A percentile compares a stretch with the other conserved stretches of the same genome.
phyloP scores from a whole-genome alignment of 2,797 vertebrate species.

The Remorina albescens region DNA sequence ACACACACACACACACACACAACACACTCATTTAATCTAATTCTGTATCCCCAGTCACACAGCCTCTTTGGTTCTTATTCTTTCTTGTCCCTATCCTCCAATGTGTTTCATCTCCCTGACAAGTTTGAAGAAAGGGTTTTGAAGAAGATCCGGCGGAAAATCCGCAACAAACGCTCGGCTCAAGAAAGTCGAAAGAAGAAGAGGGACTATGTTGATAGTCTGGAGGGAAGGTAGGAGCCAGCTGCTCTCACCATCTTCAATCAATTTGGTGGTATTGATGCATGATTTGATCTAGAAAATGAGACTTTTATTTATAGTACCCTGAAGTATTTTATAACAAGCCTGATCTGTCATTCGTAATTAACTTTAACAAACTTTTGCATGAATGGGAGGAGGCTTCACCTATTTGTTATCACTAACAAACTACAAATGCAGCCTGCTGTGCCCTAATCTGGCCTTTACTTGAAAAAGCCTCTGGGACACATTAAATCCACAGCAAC shows the following conservation, averaged over 20 bases:
- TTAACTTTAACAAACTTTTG: not conserved
- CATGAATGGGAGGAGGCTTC: not conserved
- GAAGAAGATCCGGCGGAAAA: slow-evolving; percentile 97
- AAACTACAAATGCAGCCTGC: not conserved
- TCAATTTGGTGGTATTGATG: slow-evolving; percentile 8
- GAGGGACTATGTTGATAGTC: slow-evolving; percentile 92
- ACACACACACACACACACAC: too few species aligned
- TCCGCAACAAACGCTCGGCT: slow-evolving; percentile 96
- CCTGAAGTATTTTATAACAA: not conserved
- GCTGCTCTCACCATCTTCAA: slow-evolving; percentile 18
- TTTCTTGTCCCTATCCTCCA: slow-evolving; percentile 30
- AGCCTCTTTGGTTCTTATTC: slow-evolving; percentile 23
- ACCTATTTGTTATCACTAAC: not conserved
- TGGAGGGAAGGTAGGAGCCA: slow-evolving; percentile 89
- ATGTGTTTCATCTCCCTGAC: slow-evolving; percentile 55
- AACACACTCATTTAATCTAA: too few species aligned
- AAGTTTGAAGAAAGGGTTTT: slow-evolving; percentile 93
- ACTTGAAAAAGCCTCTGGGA: slow-evolving; percentile 1
- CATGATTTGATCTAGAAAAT: not conserved
- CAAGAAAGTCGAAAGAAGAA: slow-evolving; percentile 98
- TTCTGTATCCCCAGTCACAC: slow-evolving; percentile 29
- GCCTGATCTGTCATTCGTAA: slow-evolving; percentile 7
- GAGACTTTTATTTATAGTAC: not conserved
- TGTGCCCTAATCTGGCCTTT: not conserved
- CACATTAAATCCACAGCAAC: slow-evolving; percentile 5